These are phyloP conservation scores for Drosophila hydei DNA, from an alignment of 1,140 invertebrate species.

Conservation along the genomic window DNA sequence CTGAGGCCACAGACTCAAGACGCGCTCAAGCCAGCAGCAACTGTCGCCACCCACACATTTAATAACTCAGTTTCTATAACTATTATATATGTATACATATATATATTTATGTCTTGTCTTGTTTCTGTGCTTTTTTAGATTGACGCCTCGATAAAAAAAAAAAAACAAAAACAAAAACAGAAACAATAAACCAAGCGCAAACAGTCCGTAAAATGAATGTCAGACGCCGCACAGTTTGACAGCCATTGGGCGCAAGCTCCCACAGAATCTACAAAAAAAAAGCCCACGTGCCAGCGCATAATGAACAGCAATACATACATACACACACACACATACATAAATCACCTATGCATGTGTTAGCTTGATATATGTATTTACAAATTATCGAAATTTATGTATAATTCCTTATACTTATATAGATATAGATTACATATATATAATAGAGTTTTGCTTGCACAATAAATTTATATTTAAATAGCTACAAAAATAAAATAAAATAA, in stretches of 20 bases:
- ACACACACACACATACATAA: too few species aligned
- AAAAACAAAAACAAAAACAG: background rate
- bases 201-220: constrained; percentile 43
- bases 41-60: constrained; percentile 64
- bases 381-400: too few species aligned
- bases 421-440: too few species aligned
- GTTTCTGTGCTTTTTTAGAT: constrained; percentile 45
- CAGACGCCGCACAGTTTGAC: constrained; percentile 33
- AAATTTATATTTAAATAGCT: too few species aligned
- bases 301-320: background rate
- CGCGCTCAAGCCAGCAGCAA: constrained; percentile 37
- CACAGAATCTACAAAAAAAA: constrained; percentile 26
- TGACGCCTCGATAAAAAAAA: constrained; percentile 65
- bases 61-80: constrained; percentile 68
- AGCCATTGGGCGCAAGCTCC: constrained; percentile 22
- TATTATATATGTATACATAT: constrained; percentile 27
- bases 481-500: too few species aligned
- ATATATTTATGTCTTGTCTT: constrained; percentile 25
- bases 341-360: too few species aligned
- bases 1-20: constrained; percentile 12
- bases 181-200: constrained; percentile 27
- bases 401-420: too few species aligned
- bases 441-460: too few species aligned
- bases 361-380: too few species aligned
- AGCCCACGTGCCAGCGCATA: constrained; percentile 27